Percentiles rank a stretch among this genome's conserved stretches.
Conservation (phyloP, 2,113 vertebrate genomes). For the Actenoides lindsayi region DNA sequence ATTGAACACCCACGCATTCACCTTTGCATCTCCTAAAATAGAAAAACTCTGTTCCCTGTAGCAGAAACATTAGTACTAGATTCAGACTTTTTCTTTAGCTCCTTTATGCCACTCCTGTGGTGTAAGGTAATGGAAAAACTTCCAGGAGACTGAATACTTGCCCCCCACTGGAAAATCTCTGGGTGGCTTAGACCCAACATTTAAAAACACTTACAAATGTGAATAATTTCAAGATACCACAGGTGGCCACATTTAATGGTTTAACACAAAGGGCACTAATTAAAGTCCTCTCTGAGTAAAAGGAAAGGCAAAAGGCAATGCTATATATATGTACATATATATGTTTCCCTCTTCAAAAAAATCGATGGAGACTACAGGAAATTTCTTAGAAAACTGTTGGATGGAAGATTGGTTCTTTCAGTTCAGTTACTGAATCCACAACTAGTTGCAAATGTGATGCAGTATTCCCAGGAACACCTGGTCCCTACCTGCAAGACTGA, state of each 20-base stretch:
- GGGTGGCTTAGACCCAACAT: not conserved
- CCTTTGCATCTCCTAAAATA: not conserved
- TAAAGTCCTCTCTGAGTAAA: not conserved
- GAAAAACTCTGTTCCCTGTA: not conserved
- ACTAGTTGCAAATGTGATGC: not conserved
- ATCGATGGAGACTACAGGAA: not conserved
- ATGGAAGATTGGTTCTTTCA: not conserved
- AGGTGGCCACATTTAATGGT: not conserved
- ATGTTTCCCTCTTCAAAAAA: not conserved
- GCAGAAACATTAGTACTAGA: not conserved
- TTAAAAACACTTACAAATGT: constrained; percentile 22
- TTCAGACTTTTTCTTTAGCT: not conserved
- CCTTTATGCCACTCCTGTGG: not conserved
- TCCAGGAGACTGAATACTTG: not conserved
- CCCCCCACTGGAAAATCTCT: not conserved
- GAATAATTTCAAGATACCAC: constrained; percentile 13
- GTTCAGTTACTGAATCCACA: not conserved
- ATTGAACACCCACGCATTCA: fast-evolving
- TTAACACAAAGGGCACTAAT: constrained; percentile 52
- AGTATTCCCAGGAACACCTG: not conserved
- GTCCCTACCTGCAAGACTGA: not conserved
- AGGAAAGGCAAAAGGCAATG: not conserved
- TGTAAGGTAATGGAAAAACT: constrained; percentile 7
- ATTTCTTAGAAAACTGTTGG: not conserved
- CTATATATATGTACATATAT: not conserved